Evolutionary conservation across 2,113 vertebrate genomes (phyloP), one percentile per base, ranked within the genome.

Genomic region (Triplophysa dalaica): DNA sequence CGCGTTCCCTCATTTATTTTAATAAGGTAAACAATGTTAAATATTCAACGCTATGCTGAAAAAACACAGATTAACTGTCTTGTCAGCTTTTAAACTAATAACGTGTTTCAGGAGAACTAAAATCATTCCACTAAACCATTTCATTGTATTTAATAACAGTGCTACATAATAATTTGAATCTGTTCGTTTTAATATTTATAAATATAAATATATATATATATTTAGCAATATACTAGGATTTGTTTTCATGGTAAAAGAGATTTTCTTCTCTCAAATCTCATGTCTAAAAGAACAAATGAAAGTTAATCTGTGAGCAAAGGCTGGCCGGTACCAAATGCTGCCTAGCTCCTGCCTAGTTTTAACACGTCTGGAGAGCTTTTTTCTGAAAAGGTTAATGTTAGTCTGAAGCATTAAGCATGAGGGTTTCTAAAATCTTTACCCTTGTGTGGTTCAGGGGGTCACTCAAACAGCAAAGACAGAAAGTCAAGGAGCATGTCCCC

Each of bases 381-480:
- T 77, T 65, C 62, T 77, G 75, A 66, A 66, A 77, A 77, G 62
- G 75, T 65, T 77, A 77, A 77, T 66, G 45, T 26, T 13, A 64
- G 45, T 54, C 45, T 2, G 4, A 65, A 77, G 52, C 75, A 43
- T 77, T 65, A 77, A 38, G 16, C 75, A 65, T 2, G 11, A 50
- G 64, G 62, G 33, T 67, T 56, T 62, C 65, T n/a, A 77, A 58
- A 76, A 77, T 65, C 62, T 65, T 33, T 65, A 65, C 62, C 75
- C 75, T 76, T 64, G 38, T 63, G 61, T 64, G 60, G 43, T 76
- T 77, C 62, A 77, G 17, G 33, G 75, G 45, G 75, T 66, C 62
- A 77, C 14, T 38, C 62, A 77, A 77, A 66, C 75, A 77, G 75
- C 61, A 77, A 77, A 77, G 75, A 66, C 45, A 65, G 45, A 77